A percentile compares a stretch with the other conserved stretches of the same genome.
Evolutionary conservation across 35 echinoderm and acorn worm species (phyloP).

Genomic region (Chiridota heheva): DNA sequence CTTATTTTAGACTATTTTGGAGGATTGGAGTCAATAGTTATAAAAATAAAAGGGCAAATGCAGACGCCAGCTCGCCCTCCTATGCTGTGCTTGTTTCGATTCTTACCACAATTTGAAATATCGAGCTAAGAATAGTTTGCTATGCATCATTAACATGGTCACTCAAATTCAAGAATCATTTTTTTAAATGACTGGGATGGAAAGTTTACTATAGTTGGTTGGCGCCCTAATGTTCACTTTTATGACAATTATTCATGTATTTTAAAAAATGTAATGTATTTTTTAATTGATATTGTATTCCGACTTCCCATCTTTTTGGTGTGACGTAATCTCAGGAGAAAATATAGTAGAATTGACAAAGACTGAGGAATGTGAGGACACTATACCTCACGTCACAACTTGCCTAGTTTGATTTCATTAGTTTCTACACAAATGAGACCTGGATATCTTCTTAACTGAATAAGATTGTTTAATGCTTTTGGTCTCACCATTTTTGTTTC

Average conservation of each 20-base stretch:
- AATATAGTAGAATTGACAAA: too few species aligned
- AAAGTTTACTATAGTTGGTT: too few species aligned
- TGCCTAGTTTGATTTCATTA: too few species aligned
- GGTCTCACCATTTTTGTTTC: not conserved
- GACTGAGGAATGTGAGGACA: too few species aligned
- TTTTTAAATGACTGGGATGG: not conserved
- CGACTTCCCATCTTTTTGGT: too few species aligned
- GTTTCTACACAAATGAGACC: too few species aligned
- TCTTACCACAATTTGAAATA: constrained; percentile 61
- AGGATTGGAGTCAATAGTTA: constrained; percentile 71
- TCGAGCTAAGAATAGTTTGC: constrained; percentile 22
- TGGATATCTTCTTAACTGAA: too few species aligned
- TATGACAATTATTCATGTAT: not conserved
- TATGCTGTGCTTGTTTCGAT: constrained; percentile 43
- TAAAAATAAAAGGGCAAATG: constrained; percentile 47
- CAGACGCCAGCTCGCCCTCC: constrained; percentile 54
- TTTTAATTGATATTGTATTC: too few species aligned
- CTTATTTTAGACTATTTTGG: constrained; percentile 90
- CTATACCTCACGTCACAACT: too few species aligned
- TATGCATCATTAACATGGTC: not conserved
- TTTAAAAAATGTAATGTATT: too few species aligned
- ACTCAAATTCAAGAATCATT: not conserved
- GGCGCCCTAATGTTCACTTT: not conserved
- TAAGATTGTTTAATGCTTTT: not conserved
- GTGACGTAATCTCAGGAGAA: too few species aligned